phyloP scores from a whole-genome alignment of 1,140 invertebrate genomes.

The Acromyrmex echinatior region DNA sequence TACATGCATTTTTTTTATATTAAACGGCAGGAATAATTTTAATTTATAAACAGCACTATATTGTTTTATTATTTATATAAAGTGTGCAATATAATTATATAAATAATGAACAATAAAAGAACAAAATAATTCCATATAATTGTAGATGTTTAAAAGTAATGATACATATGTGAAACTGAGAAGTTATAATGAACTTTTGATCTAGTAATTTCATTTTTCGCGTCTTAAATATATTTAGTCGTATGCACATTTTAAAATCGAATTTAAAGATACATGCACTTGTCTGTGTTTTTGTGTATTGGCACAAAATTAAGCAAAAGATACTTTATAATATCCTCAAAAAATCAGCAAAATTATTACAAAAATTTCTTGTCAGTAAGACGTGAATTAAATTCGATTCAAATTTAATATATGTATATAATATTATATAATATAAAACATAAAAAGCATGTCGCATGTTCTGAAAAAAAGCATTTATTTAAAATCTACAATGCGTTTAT shows the following conservation, averaged over 20 bases:
- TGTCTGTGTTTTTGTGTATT: not conserved
- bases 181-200: slow-evolving; percentile 9
- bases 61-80: slow-evolving; percentile 23
- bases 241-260: not conserved
- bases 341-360: not conserved
- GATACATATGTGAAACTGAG: not conserved
- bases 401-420: slow-evolving; percentile 17
- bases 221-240: slow-evolving; percentile 1
- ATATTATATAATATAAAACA: slow-evolving; percentile 15
- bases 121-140: not conserved
- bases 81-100: not conserved
- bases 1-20: slow-evolving; percentile 8
- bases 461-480: not conserved
- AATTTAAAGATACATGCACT: not conserved
- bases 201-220: slow-evolving; percentile 20
- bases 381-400: not conserved
- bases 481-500: not conserved
- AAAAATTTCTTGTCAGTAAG: not conserved
- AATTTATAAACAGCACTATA: not conserved
- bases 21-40: slow-evolving; percentile 16
- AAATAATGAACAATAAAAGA: not conserved
- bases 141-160: not conserved
- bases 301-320: not conserved
- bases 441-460: slow-evolving; percentile 52
- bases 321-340: not conserved